Evolutionary conservation across 2,888 invertebrate genomes (phyloP).

Genomic region (Hesperia comma): DNA sequence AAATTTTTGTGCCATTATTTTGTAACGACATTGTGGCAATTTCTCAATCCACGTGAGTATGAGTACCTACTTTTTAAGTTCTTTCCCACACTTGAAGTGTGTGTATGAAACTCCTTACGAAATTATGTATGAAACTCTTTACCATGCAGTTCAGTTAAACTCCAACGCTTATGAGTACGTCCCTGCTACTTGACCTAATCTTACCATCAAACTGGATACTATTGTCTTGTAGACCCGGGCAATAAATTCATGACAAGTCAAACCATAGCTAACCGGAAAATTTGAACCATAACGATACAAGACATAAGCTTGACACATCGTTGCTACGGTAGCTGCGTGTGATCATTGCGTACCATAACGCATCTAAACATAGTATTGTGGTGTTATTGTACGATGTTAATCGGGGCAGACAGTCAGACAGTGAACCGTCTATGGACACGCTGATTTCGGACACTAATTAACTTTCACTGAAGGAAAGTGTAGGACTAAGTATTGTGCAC

Average conservation of each 20-base stretch:
- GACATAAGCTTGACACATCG: slow-evolving; percentile 2
- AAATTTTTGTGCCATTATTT: no score
- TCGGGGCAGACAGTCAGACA: slow-evolving; percentile 43
- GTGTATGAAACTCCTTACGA: no score
- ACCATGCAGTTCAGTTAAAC: no score
- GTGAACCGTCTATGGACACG: slow-evolving; percentile 42
- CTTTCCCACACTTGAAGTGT: no score
- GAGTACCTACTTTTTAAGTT: no score
- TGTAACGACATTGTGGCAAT: no score
- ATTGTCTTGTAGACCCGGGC: background rate
- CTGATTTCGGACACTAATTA: slow-evolving; percentile 57
- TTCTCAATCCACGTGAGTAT: no score
- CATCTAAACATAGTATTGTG: slow-evolving; percentile 11
- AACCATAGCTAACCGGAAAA: slow-evolving; percentile 2
- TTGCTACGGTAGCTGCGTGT: slow-evolving; percentile 13
- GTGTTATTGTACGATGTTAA: slow-evolving; percentile 48
- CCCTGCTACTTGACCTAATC: no score
- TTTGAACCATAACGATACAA: background rate
- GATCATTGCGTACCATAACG: slow-evolving; percentile 16
- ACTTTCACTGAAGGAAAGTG: slow-evolving; percentile 68
- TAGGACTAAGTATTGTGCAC: slow-evolving; percentile 44
- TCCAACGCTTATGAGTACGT: no score
- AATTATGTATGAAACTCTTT: no score
- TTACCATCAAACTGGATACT: no score
- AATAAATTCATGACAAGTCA: background rate